These are phyloP conservation scores for Ctenoplectra terminalis DNA, from an alignment of 1,140 invertebrate species.

Conservation along the genomic window DNA sequence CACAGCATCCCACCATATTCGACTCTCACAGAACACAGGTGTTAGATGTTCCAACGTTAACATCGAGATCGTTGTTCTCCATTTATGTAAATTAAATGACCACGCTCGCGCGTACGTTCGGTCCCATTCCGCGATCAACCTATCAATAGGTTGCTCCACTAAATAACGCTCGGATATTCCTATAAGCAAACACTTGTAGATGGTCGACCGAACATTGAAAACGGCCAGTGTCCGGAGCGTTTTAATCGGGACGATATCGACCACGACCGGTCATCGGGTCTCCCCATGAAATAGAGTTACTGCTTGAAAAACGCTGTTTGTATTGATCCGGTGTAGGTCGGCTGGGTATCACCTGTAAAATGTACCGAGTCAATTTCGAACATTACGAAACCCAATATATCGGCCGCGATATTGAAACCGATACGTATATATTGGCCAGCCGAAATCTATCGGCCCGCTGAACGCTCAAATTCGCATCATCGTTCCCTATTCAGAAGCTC, in stretches of 20 bases:
- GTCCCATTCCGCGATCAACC: background rate
- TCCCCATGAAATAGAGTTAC: slow-evolving; percentile 49
- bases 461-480: slow-evolving; percentile 45
- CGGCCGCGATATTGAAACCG: slow-evolving; percentile 54
- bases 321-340: slow-evolving; percentile 35
- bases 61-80: background rate
- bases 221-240: slow-evolving; percentile 18
- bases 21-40: too few relatives aligned
- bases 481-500: slow-evolving; percentile 55
- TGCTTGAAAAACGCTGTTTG: slow-evolving; percentile 57
- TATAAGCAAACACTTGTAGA: slow-evolving; percentile 27
- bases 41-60: background rate
- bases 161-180: slow-evolving; percentile 10
- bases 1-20: too few relatives aligned
- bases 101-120: background rate
- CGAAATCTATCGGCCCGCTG: slow-evolving; percentile 49
- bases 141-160: background rate
- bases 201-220: slow-evolving; percentile 37
- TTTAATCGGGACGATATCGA: slow-evolving; percentile 52
- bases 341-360: slow-evolving; percentile 54
- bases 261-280: background rate
- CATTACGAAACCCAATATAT: slow-evolving; percentile 32
- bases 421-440: slow-evolving; percentile 34
- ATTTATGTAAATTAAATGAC: background rate
- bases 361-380: slow-evolving; percentile 41